A percentile compares a stretch with the other conserved stretches of the same genome.
These are phyloP conservation scores for Syrista parreyssii DNA, from an alignment of 2,888 invertebrate genomes.

Conservation along the genomic window DNA sequence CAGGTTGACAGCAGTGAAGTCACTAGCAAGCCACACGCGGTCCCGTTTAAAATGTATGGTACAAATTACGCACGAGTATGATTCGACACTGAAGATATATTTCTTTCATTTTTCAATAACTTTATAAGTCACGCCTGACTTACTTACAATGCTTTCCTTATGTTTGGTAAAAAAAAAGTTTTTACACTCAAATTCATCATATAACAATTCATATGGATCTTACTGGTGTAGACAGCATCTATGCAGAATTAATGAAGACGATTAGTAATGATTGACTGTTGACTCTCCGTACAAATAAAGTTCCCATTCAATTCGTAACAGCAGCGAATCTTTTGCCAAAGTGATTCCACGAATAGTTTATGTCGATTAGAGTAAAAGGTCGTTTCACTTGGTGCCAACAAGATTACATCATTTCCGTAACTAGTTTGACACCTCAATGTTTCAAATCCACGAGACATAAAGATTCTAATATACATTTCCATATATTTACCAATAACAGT, in stretches of 20 bases:
- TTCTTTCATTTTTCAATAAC: too few relatives aligned
- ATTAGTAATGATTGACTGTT: not conserved
- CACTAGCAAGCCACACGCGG: too few relatives aligned
- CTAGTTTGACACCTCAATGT: constrained; percentile 46
- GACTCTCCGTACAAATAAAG: not conserved
- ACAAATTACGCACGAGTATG: too few relatives aligned
- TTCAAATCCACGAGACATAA: not conserved
- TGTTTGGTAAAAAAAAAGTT: too few relatives aligned
- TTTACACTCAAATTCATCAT: too few relatives aligned
- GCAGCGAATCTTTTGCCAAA: not conserved
- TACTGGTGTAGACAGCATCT: too few relatives aligned
- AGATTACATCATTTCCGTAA: constrained; percentile 53
- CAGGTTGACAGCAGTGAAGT: too few relatives aligned
- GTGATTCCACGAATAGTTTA: not conserved
- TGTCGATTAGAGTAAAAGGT: constrained; percentile 44
- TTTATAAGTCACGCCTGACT: too few relatives aligned
- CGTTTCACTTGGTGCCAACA: constrained; percentile 59
- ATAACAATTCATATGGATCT: too few relatives aligned
- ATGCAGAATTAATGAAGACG: not conserved
- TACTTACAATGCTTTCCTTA: too few relatives aligned
- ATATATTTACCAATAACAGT: not conserved
- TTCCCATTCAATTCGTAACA: not conserved
- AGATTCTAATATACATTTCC: not conserved
- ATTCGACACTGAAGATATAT: too few relatives aligned
- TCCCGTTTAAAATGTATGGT: too few relatives aligned